Base-by-base conservation (phyloP, 2,797 vertebrate species). In the Pampus argenteus region DNA sequence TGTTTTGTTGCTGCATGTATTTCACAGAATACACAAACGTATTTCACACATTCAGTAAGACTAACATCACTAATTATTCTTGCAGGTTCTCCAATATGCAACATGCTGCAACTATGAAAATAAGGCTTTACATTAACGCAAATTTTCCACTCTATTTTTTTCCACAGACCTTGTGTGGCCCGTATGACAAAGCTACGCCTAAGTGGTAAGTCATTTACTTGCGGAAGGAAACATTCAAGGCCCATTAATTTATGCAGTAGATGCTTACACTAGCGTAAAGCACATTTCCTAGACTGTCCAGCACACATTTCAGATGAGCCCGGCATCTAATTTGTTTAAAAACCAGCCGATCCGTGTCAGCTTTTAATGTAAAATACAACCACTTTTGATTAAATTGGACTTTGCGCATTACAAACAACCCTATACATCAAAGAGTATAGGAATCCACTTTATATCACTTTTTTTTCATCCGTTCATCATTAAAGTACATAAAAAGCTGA, bases 401-500 rank as follows among this genome's bases (percentile, higher is more conserved):
- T 74, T 79, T 74, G 76, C 71, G 74, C 78, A 78, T 87, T 74
- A 79, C 77, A 88, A 89, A 87, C 71, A 78, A 78, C 56, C 65
- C 47, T 62, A 81, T 86, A 85, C 45, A 86, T 87, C 76, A 90
- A 79, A 76, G 71, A 28, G 74, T 59, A 80, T 74, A 51, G 71
- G 80, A 79, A 85, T 86, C 76, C 52, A 71, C 68, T 86, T 85
- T 76, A 75, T 80, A 85, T 81, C 50, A 64, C 76, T 77, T 75
- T 76, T 80, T 80, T 69, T 84, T 75, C 77, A 77, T 79, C 63
- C 57, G 47, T 89, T 89, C 45, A 79, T 89, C 85, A 84, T 89
- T 88, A 86, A 84, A 90, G 88, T 79, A 85, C 73, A 89, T 91
- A 87, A 91, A 93, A 88, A 79, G 55, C 81, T 79, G 85, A 83